Conservation (phyloP, 2,888 invertebrate genomes). For the Dendrolimus houi region DNA sequence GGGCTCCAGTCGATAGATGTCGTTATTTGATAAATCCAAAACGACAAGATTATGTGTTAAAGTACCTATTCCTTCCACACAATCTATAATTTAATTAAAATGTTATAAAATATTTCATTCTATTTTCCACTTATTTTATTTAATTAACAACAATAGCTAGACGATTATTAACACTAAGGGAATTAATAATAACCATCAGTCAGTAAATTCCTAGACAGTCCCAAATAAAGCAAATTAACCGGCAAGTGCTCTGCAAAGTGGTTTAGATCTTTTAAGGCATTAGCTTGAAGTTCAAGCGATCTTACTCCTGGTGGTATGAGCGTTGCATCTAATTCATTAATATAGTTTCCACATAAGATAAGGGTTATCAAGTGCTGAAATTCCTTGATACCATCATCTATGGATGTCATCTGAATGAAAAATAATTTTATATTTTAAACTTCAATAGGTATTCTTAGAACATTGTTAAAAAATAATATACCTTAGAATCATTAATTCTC, state of each 20-base stretch:
- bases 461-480: slow-evolving; percentile 12
- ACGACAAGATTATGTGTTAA: slow-evolving; percentile 39
- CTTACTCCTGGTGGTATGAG: slow-evolving; percentile 51
- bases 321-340: slow-evolving; percentile 37
- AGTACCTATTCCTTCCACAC: slow-evolving; percentile 22
- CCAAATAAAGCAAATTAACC: slow-evolving; percentile 57
- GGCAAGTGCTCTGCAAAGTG: slow-evolving; percentile 48
- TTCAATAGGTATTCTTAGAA: not conserved
- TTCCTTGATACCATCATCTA: slow-evolving; percentile 48
- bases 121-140: too few relatives aligned
- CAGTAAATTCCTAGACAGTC: slow-evolving; percentile 68
- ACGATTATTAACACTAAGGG: not conserved
- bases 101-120: not conserved
- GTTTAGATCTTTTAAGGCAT: slow-evolving; percentile 48
- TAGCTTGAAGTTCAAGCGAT: slow-evolving; percentile 68
- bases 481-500: slow-evolving; percentile 46
- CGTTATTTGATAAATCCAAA: slow-evolving; percentile 75
- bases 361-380: slow-evolving; percentile 57
- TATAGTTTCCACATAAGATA: slow-evolving; percentile 58
- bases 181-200: slow-evolving; percentile 28
- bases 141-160: too few relatives aligned
- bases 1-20: slow-evolving; percentile 67
- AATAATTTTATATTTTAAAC: not conserved
- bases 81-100: slow-evolving; percentile 23
- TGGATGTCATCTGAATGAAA: slow-evolving; percentile 57